These are phyloP conservation scores for Sesamia inferens DNA, from an alignment of 2,888 invertebrate species.

Conservation along the genomic window DNA sequence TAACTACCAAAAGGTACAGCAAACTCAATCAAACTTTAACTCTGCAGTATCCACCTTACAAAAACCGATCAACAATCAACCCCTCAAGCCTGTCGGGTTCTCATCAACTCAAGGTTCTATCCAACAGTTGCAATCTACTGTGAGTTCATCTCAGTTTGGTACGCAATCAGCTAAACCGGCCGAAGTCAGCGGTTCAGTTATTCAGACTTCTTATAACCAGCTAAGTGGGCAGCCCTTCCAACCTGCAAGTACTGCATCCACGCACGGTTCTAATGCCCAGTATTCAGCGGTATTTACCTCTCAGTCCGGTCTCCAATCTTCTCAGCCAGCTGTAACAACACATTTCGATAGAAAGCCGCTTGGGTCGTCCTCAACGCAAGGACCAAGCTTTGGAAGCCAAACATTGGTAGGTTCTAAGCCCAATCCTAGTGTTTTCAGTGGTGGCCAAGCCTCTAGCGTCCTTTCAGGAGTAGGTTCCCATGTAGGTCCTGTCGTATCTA, in stretches of 20 bases:
- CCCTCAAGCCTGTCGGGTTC: constrained; percentile 17
- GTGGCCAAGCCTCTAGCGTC: constrained; percentile 21
- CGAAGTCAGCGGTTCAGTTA: constrained; percentile 7
- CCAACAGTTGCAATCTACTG: constrained; percentile 32
- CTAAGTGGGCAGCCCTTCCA: constrained; percentile 47
- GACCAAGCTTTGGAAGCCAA: constrained; percentile 27
- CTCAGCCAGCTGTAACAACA: constrained; percentile 37
- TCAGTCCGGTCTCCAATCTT: constrained; percentile 54
- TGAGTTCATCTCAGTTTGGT: constrained; percentile 35
- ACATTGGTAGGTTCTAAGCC: constrained; percentile 20
- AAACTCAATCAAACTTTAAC: constrained; percentile 30
- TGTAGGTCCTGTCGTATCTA: constrained; percentile 21
- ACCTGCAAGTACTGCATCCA: constrained; percentile 47
- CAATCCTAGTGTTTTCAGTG: constrained; percentile 13
- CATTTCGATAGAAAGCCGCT: constrained; percentile 19
- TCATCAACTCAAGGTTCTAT: constrained; percentile 22
- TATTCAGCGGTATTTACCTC: constrained; percentile 32
- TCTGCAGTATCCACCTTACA: constrained; percentile 23
- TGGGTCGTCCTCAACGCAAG: constrained; percentile 9
- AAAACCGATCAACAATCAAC: constrained; percentile 17
- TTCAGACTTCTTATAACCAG: constrained; percentile 24
- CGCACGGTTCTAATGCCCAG: constrained; percentile 23
- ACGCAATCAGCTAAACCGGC: constrained; percentile 21
- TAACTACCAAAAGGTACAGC: constrained; percentile 42
- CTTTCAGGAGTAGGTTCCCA: constrained; percentile 17